phyloP scores from a whole-genome alignment of 2,113 vertebrate species.

The Phyllostomus hastatus region DNA sequence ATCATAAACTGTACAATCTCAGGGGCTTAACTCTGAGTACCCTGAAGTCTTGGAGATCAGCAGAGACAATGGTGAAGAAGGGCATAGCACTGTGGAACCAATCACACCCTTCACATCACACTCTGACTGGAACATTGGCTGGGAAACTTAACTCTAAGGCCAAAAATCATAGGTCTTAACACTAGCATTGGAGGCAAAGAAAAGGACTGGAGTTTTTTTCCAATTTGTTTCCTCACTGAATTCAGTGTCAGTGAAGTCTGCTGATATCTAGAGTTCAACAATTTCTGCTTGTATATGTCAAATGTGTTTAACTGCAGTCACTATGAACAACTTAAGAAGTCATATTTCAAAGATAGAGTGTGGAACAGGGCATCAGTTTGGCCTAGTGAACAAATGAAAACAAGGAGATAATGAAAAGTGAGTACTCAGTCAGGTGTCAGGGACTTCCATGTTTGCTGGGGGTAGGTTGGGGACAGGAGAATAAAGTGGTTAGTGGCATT shows the following conservation, averaged over 20 bases:
- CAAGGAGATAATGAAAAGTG: not conserved
- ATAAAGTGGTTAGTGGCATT: not conserved
- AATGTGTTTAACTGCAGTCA: not conserved
- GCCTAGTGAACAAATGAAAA: not conserved
- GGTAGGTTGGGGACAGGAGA: not conserved
- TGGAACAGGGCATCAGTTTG: not conserved
- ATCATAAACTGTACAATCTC: not conserved
- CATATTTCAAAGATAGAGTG: not conserved
- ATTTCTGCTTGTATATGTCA: not conserved
- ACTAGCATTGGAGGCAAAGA: not conserved
- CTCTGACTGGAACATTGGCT: not conserved
- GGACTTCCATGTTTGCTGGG: not conserved
- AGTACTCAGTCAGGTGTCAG: not conserved
- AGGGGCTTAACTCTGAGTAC: not conserved
- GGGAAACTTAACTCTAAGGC: not conserved
- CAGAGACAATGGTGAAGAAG: not conserved
- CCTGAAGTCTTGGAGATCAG: not conserved
- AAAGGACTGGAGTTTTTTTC: not conserved
- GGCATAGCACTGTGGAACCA: rapidly evolving
- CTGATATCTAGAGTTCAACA: not conserved
- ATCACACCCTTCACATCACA: no score
- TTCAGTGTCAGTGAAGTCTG: not conserved
- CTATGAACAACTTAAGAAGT: conserved; percentile 10
- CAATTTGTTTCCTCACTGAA: not conserved
- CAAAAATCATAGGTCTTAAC: not conserved